These are phyloP conservation scores for Astreopora myriophthalma DNA, from an alignment of 64 coral and sea anemone genomes.

Conservation along the genomic window DNA sequence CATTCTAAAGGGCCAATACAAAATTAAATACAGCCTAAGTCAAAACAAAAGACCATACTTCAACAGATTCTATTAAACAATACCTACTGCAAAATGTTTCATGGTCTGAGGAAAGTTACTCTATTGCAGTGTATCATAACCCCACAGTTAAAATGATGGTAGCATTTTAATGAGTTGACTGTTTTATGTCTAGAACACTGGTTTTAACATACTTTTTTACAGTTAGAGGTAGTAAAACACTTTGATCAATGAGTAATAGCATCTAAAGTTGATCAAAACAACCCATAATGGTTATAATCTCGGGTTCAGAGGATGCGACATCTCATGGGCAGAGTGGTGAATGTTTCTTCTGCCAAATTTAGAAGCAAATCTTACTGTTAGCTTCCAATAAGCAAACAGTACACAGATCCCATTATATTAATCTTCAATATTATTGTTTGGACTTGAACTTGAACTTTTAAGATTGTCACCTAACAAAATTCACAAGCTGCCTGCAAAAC, in stretches of 20 bases:
- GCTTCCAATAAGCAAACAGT: not conserved
- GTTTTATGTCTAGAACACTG: not conserved
- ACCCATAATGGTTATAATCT: slow-evolving; percentile 9
- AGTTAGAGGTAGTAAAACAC: slow-evolving; percentile 21
- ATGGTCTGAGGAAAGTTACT: slow-evolving; percentile 3
- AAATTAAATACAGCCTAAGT: not conserved
- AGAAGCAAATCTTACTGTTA: slow-evolving; percentile 22
- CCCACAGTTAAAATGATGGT: not conserved
- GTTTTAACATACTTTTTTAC: not conserved
- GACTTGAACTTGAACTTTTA: not conserved
- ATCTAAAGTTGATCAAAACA: not conserved
- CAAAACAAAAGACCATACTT: slow-evolving; percentile 10
- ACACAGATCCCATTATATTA: slow-evolving; percentile 1
- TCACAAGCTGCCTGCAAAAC: slow-evolving; percentile 13
- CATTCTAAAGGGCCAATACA: not conserved
- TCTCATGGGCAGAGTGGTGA: slow-evolving; percentile 1
- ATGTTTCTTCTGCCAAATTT: slow-evolving; percentile 2
- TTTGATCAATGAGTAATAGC: not conserved
- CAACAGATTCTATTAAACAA: not conserved
- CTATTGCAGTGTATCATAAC: not conserved
- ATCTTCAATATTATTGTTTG: slow-evolving; percentile 19
- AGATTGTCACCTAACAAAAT: slow-evolving; percentile 12
- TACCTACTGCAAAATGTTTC: slow-evolving; percentile 16
- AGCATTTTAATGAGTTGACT: slow-evolving; percentile 7
- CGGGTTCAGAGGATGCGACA: not conserved